These are phyloP conservation scores for Cataglyphis livida DNA, from an alignment of 2,888 invertebrate species.

Conservation along the genomic window DNA sequence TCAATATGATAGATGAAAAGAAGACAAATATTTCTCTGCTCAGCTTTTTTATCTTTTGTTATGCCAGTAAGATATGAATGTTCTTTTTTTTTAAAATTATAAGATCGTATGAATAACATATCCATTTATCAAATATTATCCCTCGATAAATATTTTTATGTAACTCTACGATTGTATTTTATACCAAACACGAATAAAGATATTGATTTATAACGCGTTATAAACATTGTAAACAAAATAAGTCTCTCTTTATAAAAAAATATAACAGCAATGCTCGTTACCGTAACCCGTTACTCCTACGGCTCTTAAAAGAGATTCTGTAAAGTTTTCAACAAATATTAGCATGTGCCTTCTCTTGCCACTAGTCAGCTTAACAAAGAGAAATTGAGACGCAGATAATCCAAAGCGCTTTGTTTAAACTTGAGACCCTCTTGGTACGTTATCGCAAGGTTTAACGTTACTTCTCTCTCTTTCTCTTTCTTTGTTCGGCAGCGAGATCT, in stretches of 20 bases:
- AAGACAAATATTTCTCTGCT: background rate
- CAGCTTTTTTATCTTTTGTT: background rate
- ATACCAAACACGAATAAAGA: background rate
- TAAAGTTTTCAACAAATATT: conserved; percentile 21
- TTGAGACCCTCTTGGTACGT: background rate
- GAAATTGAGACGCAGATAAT: conserved; percentile 14
- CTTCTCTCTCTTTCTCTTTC: background rate
- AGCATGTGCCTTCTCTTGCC: conserved; percentile 8
- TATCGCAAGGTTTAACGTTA: background rate
- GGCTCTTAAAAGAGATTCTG: background rate
- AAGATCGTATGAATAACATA: background rate
- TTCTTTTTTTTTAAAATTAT: background rate
- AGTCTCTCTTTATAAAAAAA: background rate
- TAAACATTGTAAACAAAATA: background rate
- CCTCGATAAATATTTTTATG: background rate
- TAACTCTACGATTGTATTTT: background rate
- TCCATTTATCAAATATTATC: background rate
- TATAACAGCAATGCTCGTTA: background rate
- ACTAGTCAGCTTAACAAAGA: conserved; percentile 13
- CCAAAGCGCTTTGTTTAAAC: conserved; percentile 32
- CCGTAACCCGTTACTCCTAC: background rate
- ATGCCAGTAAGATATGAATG: background rate
- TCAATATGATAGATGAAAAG: conserved; percentile 35
- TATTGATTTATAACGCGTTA: background rate
- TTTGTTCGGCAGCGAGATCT: background rate